A percentile compares a stretch with the other conserved stretches of the same genome.
These are phyloP conservation scores for Acestrorhynchus altus DNA, from an alignment of 2,797 vertebrate genomes.

Conservation along the genomic window DNA sequence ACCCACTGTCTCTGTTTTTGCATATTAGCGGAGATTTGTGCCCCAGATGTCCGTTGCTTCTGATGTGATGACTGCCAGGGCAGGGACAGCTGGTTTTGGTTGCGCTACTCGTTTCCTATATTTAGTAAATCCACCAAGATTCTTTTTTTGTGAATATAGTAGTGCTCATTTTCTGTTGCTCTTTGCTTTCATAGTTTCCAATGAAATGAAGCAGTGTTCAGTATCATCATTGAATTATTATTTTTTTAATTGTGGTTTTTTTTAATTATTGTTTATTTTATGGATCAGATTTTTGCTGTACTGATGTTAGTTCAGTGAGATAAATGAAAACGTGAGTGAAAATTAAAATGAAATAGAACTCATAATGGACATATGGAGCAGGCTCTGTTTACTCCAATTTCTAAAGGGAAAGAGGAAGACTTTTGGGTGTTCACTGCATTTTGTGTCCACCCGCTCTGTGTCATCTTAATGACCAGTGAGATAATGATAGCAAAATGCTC, in stretches of 20 bases:
- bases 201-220: neutral
- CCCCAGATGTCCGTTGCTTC: conserved; percentile 58
- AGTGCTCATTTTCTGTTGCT: neutral
- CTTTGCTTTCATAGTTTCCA: neutral
- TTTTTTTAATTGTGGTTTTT: too few relatives aligned
- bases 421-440: neutral
- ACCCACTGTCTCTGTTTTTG: conserved; percentile 51
- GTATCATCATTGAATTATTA: too few relatives aligned
- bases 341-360: too few relatives aligned
- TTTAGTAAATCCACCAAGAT: conserved; percentile 14
- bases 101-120: conserved; percentile 47
- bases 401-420: neutral
- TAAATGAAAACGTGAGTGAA: too few relatives aligned
- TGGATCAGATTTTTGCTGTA: neutral
- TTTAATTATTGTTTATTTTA: neutral
- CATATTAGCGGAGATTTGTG: conserved; percentile 67
- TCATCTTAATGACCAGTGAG: neutral
- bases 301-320: too few relatives aligned
- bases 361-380: too few relatives aligned
- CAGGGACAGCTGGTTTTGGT: conserved; percentile 44
- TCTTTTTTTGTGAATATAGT: neutral
- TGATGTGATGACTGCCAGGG: conserved; percentile 40
- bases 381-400: neutral
- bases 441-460: neutral
- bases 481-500: neutral